Conservation (phyloP, 2,113 vertebrate species). For the Silurus glanis region DNA sequence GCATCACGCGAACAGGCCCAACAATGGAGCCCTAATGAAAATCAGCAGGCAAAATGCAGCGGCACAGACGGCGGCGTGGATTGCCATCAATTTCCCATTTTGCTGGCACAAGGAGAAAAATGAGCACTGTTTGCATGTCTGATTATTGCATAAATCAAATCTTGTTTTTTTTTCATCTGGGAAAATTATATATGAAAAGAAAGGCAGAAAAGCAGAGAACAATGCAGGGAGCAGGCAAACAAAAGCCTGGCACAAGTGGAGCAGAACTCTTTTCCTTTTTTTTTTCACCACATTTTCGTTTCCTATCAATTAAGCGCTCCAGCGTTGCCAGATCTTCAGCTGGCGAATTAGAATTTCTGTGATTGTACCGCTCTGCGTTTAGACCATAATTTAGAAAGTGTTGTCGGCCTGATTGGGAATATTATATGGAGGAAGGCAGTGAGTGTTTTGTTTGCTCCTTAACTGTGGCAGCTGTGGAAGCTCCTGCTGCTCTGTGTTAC, state of each 20-base stretch:
- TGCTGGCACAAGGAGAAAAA: slow-evolving; percentile 42
- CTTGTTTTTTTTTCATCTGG: slow-evolving; percentile 34
- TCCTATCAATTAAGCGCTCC: slow-evolving; percentile 24
- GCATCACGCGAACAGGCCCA: slow-evolving; percentile 23
- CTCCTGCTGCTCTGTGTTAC: slow-evolving; percentile 9
- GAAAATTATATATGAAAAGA: slow-evolving; percentile 43
- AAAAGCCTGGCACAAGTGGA: slow-evolving; percentile 2
- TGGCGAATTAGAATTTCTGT: not conserved
- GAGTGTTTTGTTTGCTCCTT: slow-evolving; percentile 21
- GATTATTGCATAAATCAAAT: slow-evolving; percentile 56
- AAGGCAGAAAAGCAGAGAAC: slow-evolving; percentile 21
- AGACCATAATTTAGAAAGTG: not conserved
- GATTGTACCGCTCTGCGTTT: not conserved
- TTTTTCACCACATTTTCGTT: not conserved
- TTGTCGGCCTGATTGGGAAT: not conserved
- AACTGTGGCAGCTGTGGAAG: slow-evolving; percentile 15
- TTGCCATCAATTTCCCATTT: slow-evolving; percentile 54
- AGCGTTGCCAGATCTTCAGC: slow-evolving; percentile 21
- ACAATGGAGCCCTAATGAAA: slow-evolving; percentile 55
- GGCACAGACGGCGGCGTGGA: slow-evolving; percentile 35
- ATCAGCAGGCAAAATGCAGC: slow-evolving; percentile 43
- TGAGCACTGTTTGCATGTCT: slow-evolving; percentile 49
- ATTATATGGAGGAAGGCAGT: slow-evolving; percentile 5
- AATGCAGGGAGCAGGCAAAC: slow-evolving; percentile 16
- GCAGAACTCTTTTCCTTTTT: not conserved